Evolutionary conservation across 2,888 invertebrate genomes (phyloP), one percentile per base, ranked within the genome.

Genomic region (Rotaria sp.): DNA sequence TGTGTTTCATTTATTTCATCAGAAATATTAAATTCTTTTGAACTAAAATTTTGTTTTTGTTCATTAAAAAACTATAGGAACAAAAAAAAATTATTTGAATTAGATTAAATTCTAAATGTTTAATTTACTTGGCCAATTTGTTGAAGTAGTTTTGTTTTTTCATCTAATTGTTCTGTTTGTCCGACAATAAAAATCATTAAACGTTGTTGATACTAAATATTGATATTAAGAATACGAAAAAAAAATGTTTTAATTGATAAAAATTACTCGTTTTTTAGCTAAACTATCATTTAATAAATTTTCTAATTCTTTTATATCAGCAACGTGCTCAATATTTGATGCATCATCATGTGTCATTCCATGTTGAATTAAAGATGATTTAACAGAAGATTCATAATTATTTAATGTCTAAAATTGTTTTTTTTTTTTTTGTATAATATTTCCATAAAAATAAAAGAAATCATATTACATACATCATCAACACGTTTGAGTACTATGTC

Each of bases 401-500:
- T 50, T 38, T 24, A 86, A 55, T 48, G 86, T 85, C 86, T 86
- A 67, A 67, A 67, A 18, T 0, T n/a, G n/a, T n/a, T 13, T 50
- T 50, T 50, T 38, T 30, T 35, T 30, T 59, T 15, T 30, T 59
- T 13, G 4, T 10, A 13, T 15, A 30, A 1, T 35, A 67, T 18
- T 5, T 18, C 7, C 8, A 57, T 7, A 67, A n/a, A 21, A 21
- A 67, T 4, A 35, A 67, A 15, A 21, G 0, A 38, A 67, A 35
- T 35, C 15, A 35, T 15, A 35, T 67, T 11, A 45, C 80, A 88
- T 87, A 90, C 90, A 87, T 88, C 89, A 52, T 90, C 90, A 21
- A 91, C 90, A 74, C 91, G 86, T 38, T 89, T 88, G 88, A 90
- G 88, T 67, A 91, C 90, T 87, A 90, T 90, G 50, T 89, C 88